Base-by-base conservation (phyloP, 2,113 vertebrate genomes). In the Nothocercus julius region DNA sequence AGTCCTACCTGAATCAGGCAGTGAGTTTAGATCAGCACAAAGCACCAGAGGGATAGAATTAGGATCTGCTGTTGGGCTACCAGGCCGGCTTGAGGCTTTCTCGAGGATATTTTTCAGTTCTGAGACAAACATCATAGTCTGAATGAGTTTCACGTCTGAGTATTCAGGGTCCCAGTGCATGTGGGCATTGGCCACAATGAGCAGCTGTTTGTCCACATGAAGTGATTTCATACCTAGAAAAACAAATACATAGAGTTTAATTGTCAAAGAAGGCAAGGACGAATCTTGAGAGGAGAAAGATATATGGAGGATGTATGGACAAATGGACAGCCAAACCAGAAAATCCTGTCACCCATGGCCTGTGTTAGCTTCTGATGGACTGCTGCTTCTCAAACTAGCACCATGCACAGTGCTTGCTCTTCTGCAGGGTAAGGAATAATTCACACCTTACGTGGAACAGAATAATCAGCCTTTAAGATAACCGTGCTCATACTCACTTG, bases 81-180 rank as follows among this genome's bases (percentile, higher is more conserved):
- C 97, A 34, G 98, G 98, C 90, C 97, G 97, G 93, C 97, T 97
- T 4, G 98, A 98, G 93, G 99, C 99, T 95, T 99, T 99, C 97
- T 99, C 99, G 2, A 98, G 97, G 93, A 99, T 99, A 96, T 98
- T 99, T 97, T 99, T 99, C 96, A 99, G 98, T 95, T 99, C 99
- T 1, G 99, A 99, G 95, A 99, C 98, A 96, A 99, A 99, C 99
- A 99, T 99, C 99, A 99, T 99, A 25, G 99, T 99, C 97, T 99
- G 99, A 96, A 99, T 98, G 96, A 99, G 97, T 97, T 99, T 99
- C 83, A 99, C 99, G 90, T 99, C 99, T 0, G 99, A 99, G 97
- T 98, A 99, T 92, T 99, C 99, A 0, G 99, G 99, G 98, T 99
- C 99, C 99, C 99, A 99, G 98, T 99, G 99, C 99, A 99, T 99